Evolutionary conservation across 1,140 invertebrate species (phyloP).

Genomic region (Drosophila nikananu): DNA sequence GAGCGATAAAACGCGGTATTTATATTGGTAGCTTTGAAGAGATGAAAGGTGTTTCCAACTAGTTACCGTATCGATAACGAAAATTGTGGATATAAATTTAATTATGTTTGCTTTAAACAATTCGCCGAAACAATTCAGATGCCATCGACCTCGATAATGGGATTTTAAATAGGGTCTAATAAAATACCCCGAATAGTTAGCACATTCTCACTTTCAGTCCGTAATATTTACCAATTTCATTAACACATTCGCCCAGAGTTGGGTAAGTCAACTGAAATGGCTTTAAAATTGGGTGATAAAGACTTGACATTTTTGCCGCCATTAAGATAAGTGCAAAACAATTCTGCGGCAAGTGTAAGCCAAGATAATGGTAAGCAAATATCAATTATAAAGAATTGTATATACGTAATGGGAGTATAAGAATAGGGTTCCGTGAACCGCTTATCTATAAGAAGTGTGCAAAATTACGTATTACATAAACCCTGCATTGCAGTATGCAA

Average conservation of each 20-base stretch:
- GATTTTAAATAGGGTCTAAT: constrained; percentile 10
- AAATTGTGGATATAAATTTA: constrained; percentile 22
- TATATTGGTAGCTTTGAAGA: neutral
- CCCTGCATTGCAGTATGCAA: neutral
- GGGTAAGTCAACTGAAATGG: constrained; percentile 7
- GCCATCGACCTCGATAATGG: constrained; percentile 11
- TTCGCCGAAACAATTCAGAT: neutral
- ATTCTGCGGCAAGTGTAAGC: constrained; percentile 4
- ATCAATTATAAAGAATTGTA: neutral
- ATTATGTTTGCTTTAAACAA: neutral
- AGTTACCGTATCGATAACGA: neutral
- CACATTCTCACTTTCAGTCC: constrained; percentile 36
- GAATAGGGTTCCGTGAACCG: neutral
- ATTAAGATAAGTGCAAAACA: neutral
- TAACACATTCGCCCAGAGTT: constrained; percentile 20
- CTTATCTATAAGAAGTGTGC: neutral
- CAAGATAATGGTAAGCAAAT: constrained; percentile 2
- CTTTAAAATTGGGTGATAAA: constrained; percentile 7
- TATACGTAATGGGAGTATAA: neutral
- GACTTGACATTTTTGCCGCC: constrained; percentile 10
- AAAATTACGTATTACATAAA: neutral
- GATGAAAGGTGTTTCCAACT: constrained; percentile 3
- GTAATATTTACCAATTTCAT: constrained; percentile 15
- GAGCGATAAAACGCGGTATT: constrained; percentile 18
- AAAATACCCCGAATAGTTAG: neutral